Percentiles rank a stretch among this genome's conserved stretches.
phyloP scores from a whole-genome alignment of 2,888 invertebrate species.

The Drosophila picticornis region DNA sequence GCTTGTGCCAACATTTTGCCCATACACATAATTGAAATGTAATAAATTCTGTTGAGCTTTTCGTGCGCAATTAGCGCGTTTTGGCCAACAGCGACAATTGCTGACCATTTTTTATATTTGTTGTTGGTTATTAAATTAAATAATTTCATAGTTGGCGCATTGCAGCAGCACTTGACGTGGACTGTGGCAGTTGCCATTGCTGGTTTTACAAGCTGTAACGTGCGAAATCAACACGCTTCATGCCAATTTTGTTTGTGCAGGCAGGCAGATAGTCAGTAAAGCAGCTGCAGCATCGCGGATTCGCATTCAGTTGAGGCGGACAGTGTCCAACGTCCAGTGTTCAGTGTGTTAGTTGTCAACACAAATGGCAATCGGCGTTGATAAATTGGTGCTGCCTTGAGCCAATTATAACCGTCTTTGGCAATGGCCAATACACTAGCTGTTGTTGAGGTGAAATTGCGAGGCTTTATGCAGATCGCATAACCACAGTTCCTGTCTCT shows the following conservation, averaged over 20 bases:
- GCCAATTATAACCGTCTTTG: slow-evolving; percentile 82
- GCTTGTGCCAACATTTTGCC: slow-evolving; percentile 75
- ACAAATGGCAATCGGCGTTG: slow-evolving; percentile 80
- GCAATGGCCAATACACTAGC: slow-evolving; percentile 49
- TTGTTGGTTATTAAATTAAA: slow-evolving; percentile 79
- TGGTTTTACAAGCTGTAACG: slow-evolving; percentile 77
- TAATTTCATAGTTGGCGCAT: slow-evolving; percentile 75
- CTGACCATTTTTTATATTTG: slow-evolving; percentile 66
- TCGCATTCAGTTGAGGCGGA: slow-evolving; percentile 45
- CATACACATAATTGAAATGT: slow-evolving; percentile 81
- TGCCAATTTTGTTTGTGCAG: slow-evolving; percentile 65
- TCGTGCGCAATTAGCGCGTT: slow-evolving; percentile 68
- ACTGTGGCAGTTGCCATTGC: slow-evolving; percentile 64
- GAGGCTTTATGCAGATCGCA: slow-evolving; percentile 70
- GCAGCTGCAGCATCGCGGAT: slow-evolving; percentile 38
- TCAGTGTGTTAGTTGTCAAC: slow-evolving; percentile 79
- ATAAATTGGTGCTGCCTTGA: slow-evolving; percentile 80
- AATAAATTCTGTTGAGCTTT: slow-evolving; percentile 73
- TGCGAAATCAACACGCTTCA: slow-evolving; percentile 82
- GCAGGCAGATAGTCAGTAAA: slow-evolving; percentile 2
- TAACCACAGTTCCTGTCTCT: slow-evolving; percentile 58
- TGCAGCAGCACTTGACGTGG: slow-evolving; percentile 24
- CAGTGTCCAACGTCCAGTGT: slow-evolving; percentile 56
- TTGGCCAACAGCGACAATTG: slow-evolving; percentile 70
- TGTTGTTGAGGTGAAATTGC: slow-evolving; percentile 44